Evolutionary conservation across 2,113 vertebrate genomes (phyloP).

Genomic region (Erpornis zantholeuca): DNA sequence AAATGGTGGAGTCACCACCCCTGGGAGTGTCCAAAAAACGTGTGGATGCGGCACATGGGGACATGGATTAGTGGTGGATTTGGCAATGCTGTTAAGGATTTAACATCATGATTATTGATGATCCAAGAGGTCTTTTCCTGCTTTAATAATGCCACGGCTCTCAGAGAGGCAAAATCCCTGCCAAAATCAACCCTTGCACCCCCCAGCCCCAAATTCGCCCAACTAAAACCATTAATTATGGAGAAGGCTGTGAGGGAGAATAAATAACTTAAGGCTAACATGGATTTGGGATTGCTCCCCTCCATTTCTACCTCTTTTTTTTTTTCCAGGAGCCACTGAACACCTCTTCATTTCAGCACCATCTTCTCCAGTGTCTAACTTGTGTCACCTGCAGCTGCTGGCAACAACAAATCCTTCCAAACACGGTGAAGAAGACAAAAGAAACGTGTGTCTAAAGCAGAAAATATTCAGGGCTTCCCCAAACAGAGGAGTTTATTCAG

Average conservation of each 20-base stretch:
- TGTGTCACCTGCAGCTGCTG: not conserved
- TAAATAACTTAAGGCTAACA: fast-evolving
- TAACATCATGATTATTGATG: not conserved
- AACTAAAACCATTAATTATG: fast-evolving
- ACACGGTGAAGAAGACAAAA: not conserved
- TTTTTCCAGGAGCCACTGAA: not conserved
- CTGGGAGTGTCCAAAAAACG: not conserved
- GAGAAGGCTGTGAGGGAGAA: not conserved
- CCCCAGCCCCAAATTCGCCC: not conserved
- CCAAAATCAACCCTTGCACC: not conserved
- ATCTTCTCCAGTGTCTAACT: not conserved
- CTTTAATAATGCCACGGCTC: not conserved
- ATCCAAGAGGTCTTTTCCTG: not conserved
- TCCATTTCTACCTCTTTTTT: not conserved
- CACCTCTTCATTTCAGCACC: not conserved
- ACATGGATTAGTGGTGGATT: not conserved
- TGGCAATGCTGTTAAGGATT: not conserved
- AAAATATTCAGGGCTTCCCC: not conserved
- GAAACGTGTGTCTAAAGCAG: fast-evolving
- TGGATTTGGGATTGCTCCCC: not conserved
- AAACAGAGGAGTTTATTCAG: not conserved
- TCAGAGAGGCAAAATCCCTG: not conserved
- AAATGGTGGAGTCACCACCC: not conserved
- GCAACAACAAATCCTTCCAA: not conserved
- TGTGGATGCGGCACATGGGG: not conserved